Percentiles rank a stretch among this genome's conserved stretches.
Conservation (phyloP, 2,888 invertebrate species). For the Tethea ocularis region DNA sequence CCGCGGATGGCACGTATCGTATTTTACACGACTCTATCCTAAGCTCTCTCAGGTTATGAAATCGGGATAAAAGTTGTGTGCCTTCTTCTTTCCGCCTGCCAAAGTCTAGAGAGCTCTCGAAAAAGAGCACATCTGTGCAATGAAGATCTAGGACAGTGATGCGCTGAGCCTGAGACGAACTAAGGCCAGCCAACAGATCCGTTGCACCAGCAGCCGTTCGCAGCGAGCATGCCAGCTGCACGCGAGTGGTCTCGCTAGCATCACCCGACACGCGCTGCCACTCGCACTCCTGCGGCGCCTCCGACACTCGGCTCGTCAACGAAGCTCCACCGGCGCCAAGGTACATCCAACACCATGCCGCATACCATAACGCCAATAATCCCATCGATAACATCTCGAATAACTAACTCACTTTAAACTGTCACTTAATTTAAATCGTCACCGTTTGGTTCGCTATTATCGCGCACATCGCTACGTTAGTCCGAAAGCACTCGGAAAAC, state of each 20-base stretch:
- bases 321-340: slow-evolving; percentile 70
- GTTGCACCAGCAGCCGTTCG: slow-evolving; percentile 87
- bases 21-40: slow-evolving; percentile 91
- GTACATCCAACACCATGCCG: slow-evolving; percentile 69
- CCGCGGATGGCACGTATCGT: slow-evolving; percentile 88
- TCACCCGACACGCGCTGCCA: slow-evolving; percentile 85
- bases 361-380: slow-evolving; percentile 72
- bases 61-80: slow-evolving; percentile 83
- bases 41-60: slow-evolving; percentile 87
- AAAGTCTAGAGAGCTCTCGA: slow-evolving; percentile 87
- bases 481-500: slow-evolving; percentile 75
- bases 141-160: slow-evolving; percentile 87
- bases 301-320: slow-evolving; percentile 82
- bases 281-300: slow-evolving; percentile 89
- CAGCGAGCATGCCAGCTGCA: slow-evolving; percentile 86
- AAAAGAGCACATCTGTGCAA: slow-evolving; percentile 89
- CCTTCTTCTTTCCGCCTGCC: slow-evolving; percentile 79
- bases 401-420: slow-evolving; percentile 76
- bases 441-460: slow-evolving; percentile 66
- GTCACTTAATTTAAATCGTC: slow-evolving; percentile 78
- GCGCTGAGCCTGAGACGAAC: slow-evolving; percentile 87
- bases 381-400: slow-evolving; percentile 76
- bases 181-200: slow-evolving; percentile 85
- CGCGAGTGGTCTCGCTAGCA: slow-evolving; percentile 81
- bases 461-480: slow-evolving; percentile 76